Base-by-base conservation (phyloP, 2,113 vertebrate genomes). In the Centrocercus urophasianus region DNA sequence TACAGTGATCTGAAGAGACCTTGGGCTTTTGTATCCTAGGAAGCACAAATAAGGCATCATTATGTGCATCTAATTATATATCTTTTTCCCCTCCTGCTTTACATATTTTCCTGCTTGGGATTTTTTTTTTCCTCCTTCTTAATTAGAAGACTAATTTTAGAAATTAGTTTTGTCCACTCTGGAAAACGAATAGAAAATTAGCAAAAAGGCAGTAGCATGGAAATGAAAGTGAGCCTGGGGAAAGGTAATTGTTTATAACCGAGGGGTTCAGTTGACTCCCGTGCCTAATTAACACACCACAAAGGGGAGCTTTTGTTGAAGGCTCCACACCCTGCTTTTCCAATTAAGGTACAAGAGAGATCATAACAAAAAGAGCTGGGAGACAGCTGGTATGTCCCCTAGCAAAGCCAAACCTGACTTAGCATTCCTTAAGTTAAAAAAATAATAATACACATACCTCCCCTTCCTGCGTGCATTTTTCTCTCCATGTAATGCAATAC, bases 251-350 rank as follows among this genome's bases (percentile, higher is more conserved):
- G 83, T 93, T 88, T 94, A 70, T 88, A 92, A 95, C 93, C 86
- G 63, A 94, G 64, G 74, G 83, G 54, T 76, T 96, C 92, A 91
- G 85, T 96, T 91, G 96, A 95, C 81, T 95, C 84, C 76, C 76
- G 34, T 89, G 83, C 81, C 93, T 95, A 95, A 96, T 97, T 95
- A 96, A 80, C 88, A 88, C 70, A 61, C 66, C 77, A 93, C 85
- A 97, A 95, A 96, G 52, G 70, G 86, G 32, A 94, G 36, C 69
- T 64, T 96, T 95, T 96, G 93, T 95, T 96, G 83, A 92, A 94
- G 74, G 77, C 71, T 92, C 79, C 93, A 94, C 95, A 78, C 83
- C 85, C 93, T 71, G 69, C 60, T 94, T 92, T 95, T 73, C 85
- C 94, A 96, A 95, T 95, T 96, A 95, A 93, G 50, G 64, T 93